phyloP scores from a whole-genome alignment of 2,113 vertebrate species.

The Tringa solitaria region DNA sequence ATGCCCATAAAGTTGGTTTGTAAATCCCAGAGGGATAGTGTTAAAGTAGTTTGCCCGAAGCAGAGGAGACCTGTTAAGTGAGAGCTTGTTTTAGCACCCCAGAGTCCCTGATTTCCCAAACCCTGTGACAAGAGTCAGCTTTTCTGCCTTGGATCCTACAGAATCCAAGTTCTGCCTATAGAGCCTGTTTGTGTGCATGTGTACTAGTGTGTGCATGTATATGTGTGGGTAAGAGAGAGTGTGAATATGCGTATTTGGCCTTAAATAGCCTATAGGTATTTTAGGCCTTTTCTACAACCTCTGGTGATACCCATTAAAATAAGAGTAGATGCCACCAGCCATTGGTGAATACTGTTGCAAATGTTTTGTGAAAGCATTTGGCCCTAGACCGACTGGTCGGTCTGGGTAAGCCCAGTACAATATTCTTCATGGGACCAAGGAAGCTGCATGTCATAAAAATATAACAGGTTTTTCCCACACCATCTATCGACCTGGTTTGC shows the following conservation, averaged over 20 bases:
- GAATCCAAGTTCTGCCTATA: constrained; percentile 59
- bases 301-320: neutral
- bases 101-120: neutral
- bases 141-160: constrained; percentile 57
- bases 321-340: neutral
- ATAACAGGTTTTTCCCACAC: neutral
- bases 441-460: neutral
- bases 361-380: constrained; percentile 28
- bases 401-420: neutral
- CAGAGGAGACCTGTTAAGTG: neutral
- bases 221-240: neutral
- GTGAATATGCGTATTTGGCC: neutral
- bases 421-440: neutral
- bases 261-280: neutral
- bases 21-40: neutral
- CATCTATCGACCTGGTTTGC: neutral
- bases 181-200: neutral
- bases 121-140: neutral
- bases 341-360: neutral
- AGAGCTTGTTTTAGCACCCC: neutral
- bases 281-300: neutral
- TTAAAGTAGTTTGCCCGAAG: neutral
- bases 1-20: neutral
- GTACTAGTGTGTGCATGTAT: neutral
- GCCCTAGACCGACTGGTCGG: neutral